Percentiles rank a stretch among this genome's conserved stretches.
These are phyloP conservation scores for Ramphastos sulfuratus DNA, from an alignment of 2,113 vertebrate species.

Conservation along the genomic window DNA sequence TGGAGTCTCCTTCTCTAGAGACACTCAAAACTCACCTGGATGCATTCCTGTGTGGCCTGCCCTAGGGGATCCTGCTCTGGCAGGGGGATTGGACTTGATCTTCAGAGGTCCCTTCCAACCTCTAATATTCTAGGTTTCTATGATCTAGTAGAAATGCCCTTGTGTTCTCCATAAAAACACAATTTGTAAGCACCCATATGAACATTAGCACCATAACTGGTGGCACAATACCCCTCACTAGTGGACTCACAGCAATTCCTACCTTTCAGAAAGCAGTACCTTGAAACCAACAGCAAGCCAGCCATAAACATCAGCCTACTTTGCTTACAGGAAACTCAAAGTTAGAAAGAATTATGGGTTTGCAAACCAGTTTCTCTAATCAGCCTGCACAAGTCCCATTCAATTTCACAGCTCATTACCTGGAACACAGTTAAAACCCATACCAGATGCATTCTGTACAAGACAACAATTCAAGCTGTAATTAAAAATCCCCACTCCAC, in stretches of 20 bases:
- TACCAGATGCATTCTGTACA: not conserved
- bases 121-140: too few species aligned
- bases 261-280: not conserved
- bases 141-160: not conserved
- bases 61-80: too few species aligned
- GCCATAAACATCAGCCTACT: not conserved
- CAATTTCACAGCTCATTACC: slow-evolving; percentile 57
- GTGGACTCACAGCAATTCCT: not conserved
- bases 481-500: not conserved
- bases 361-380: not conserved
- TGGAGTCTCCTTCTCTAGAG: too few species aligned
- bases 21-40: too few species aligned
- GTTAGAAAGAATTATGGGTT: not conserved
- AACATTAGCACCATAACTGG: not conserved
- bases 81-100: too few species aligned
- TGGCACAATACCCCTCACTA: not conserved
- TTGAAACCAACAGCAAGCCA: not conserved
- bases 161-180: not conserved
- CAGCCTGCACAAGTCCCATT: not conserved
- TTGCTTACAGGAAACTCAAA: not conserved
- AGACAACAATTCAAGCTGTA: not conserved
- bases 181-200: not conserved
- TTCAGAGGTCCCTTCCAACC: too few species aligned
- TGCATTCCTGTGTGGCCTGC: too few species aligned
- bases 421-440: not conserved